Evolutionary conservation across 2,797 vertebrate genomes (phyloP).

Genomic region (Oreochromis grahami): DNA sequence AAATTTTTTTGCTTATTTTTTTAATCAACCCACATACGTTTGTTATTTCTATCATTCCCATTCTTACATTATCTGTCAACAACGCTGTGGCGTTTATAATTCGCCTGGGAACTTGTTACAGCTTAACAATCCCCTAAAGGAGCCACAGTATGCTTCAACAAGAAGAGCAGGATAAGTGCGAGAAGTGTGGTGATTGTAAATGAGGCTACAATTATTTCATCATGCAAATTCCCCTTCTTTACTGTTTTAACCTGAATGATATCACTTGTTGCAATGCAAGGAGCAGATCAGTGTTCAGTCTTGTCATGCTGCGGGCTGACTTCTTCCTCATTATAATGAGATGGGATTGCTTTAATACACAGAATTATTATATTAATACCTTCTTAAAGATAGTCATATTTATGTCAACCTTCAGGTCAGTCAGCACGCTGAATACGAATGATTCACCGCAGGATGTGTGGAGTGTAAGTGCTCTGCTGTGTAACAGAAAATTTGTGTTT

Average conservation of each 20-base stretch:
- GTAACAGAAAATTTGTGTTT: not conserved
- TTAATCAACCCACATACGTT: not conserved
- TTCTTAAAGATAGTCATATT: not conserved
- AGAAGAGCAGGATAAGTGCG: slow-evolving; percentile 2
- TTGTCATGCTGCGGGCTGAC: not conserved
- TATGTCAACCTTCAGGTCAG: not conserved
- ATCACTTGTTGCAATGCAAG: slow-evolving; percentile 40
- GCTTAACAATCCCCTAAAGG: slow-evolving; percentile 19
- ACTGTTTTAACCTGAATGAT: slow-evolving; percentile 28
- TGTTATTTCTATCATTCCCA: not conserved
- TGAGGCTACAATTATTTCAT: slow-evolving; percentile 54
- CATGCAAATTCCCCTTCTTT: slow-evolving; percentile 38
- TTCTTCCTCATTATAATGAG: not conserved
- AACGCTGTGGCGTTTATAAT: not conserved
- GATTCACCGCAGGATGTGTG: not conserved
- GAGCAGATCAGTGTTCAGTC: not conserved
- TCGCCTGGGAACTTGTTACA: slow-evolving; percentile 18
- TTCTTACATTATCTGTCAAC: not conserved
- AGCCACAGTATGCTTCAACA: not conserved
- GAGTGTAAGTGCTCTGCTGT: not conserved
- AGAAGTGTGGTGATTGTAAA: slow-evolving; percentile 18
- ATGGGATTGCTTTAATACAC: not conserved
- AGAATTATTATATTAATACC: not conserved
- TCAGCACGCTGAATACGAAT: not conserved
- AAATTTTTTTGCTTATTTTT: not conserved